These are phyloP conservation scores for Corythornis vintsioides DNA, from an alignment of 2,113 vertebrate species.

Conservation along the genomic window DNA sequence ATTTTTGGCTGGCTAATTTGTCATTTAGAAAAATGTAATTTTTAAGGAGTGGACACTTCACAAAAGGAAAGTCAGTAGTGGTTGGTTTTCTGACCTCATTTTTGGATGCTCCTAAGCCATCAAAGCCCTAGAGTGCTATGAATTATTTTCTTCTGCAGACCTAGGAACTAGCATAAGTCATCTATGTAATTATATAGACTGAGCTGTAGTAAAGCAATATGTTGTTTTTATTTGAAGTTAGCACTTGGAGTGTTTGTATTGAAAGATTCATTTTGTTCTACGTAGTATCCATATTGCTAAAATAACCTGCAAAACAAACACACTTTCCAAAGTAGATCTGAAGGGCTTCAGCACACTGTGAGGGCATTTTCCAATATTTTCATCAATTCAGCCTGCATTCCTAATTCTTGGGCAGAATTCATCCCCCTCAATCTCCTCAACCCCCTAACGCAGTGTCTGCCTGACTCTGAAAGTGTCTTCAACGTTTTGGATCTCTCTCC, in stretches of 20 bases:
- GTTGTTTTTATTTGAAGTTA: conserved; percentile 46
- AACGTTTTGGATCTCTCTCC: background rate
- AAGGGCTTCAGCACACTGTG: background rate
- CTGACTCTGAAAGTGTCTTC: background rate
- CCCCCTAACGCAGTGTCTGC: background rate
- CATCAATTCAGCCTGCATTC: background rate
- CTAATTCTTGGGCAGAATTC: background rate
- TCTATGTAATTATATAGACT: background rate
- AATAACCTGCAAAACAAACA: background rate
- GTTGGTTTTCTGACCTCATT: background rate
- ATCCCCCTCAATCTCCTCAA: background rate
- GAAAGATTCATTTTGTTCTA: conserved; percentile 7
- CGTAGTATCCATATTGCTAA: conserved; percentile 18
- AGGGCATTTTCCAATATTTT: background rate
- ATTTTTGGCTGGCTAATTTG: background rate
- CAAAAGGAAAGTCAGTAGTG: background rate
- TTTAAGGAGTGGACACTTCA: background rate
- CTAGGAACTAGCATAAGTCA: background rate
- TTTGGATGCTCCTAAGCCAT: background rate
- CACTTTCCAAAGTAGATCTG: background rate
- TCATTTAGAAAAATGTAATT: background rate
- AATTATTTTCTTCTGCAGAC: background rate
- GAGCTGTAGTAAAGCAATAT: conserved; percentile 42
- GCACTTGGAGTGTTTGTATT: background rate
- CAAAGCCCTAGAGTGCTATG: background rate